A percentile compares a stretch with the other conserved stretches of the same genome.
Conservation (phyloP, 2,113 vertebrate genomes). For the Stegostoma tigrinum region DNA sequence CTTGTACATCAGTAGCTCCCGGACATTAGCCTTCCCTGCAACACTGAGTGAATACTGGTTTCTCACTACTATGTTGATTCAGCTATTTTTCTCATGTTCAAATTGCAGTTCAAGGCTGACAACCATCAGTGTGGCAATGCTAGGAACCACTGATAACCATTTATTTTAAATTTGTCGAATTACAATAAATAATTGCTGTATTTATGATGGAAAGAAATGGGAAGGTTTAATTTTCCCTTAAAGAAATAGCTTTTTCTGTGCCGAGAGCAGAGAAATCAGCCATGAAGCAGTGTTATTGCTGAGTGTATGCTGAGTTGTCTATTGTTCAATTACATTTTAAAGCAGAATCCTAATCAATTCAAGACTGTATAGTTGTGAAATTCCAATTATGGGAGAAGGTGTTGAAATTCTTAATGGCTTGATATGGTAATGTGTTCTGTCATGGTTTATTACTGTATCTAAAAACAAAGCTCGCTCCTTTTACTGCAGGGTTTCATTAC, state of each 20-base stretch:
- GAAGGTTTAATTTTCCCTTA: neutral
- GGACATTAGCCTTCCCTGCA: neutral
- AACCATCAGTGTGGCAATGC: neutral
- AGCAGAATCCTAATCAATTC: slow-evolving; percentile 7
- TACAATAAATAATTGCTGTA: neutral
- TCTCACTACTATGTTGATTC: neutral
- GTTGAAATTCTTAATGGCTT: neutral
- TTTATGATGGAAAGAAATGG: neutral
- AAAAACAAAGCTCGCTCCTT: neutral
- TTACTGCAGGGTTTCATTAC: neutral
- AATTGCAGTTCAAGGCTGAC: neutral
- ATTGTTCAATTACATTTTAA: neutral
- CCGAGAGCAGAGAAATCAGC: neutral
- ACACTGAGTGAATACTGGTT: neutral
- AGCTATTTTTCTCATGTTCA: neutral
- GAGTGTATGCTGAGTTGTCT: neutral
- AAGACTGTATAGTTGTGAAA: neutral
- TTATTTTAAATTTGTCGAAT: neutral
- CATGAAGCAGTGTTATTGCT: neutral
- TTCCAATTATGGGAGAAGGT: neutral
- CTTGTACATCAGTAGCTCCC: neutral
- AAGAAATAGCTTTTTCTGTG: neutral
- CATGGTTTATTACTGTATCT: neutral
- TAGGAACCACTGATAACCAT: neutral
- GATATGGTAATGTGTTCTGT: too few species aligned